Conservation (phyloP, 1,140 invertebrate genomes). For the Dreissena polymorpha region DNA sequence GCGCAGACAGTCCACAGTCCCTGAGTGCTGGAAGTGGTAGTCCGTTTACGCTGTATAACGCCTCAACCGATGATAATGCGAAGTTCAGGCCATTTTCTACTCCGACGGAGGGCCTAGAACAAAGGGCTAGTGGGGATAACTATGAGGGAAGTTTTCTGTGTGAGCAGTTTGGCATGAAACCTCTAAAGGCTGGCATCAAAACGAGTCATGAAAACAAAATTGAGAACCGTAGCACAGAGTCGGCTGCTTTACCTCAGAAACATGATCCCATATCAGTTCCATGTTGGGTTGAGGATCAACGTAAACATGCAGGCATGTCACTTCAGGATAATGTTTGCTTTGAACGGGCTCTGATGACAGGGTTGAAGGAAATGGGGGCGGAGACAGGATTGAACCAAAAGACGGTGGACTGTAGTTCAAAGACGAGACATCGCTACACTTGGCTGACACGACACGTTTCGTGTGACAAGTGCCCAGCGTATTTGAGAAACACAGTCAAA, state of each 20-base stretch:
- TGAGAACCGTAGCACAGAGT: no score
- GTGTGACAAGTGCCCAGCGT: constrained; percentile 58
- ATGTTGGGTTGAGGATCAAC: no score
- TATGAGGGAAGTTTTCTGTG: constrained; percentile 39
- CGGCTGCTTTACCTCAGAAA: no score
- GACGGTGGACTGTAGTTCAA: not conserved
- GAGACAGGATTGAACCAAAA: no score
- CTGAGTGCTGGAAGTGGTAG: constrained; percentile 42
- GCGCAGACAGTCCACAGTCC: constrained; percentile 26
- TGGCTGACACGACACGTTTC: constrained; percentile 68
- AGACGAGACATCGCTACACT: constrained; percentile 47
- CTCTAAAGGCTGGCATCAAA: not conserved
- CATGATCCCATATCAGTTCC: no score
- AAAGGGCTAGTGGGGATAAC: not conserved
- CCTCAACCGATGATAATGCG: constrained; percentile 1
- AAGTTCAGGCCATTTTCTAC: constrained; percentile 46
- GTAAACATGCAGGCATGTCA: no score
- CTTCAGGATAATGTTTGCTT: no score
- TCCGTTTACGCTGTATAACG: constrained; percentile 36
- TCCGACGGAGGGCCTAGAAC: constrained; percentile 42
- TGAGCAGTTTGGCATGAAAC: not conserved
- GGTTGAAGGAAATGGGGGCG: no score
- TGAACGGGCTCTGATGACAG: no score
- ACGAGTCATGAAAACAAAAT: no score
- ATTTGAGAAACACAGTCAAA: constrained; percentile 63